These are phyloP conservation scores for Gymnoscopelus microlampas DNA, from an alignment of 2,797 vertebrate genomes.

Conservation along the genomic window DNA sequence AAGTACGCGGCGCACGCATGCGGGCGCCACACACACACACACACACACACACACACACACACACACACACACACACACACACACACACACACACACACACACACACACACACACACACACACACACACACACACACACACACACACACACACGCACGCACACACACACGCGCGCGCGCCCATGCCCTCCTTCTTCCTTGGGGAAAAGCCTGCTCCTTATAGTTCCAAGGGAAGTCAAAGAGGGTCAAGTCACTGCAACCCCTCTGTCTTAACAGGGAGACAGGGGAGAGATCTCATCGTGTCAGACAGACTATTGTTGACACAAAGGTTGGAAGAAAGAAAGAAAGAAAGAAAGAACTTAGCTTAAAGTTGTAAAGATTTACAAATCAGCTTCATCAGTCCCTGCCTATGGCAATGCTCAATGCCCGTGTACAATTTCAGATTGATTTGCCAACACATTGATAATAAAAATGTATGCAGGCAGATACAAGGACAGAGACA, in stretches of 20 bases:
- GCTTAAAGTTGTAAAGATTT: no score
- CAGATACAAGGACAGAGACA: no score
- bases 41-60: no score
- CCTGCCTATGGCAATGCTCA: no score
- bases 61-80: not conserved
- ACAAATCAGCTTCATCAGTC: no score
- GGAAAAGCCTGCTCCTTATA: constrained; percentile 35
- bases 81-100: constrained; percentile 6
- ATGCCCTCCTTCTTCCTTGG: constrained; percentile 9
- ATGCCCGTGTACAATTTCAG: no score
- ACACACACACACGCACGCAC: not conserved
- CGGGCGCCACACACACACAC: no score
- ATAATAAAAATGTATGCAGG: no score
- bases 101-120: no score
- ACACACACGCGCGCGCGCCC: constrained; percentile 5
- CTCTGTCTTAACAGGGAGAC: constrained; percentile 6
- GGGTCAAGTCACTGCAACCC: constrained; percentile 31
- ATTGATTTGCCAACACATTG: no score
- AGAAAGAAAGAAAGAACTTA: constrained; percentile 15
- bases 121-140: no score
- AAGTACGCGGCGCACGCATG: no score
- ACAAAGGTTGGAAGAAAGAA: not conserved
- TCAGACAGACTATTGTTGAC: not conserved
- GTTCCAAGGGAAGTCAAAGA: constrained; percentile 40
- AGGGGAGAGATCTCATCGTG: not conserved